Conservation (phyloP, 2,888 invertebrate genomes). For the Ochropleura leucogaster region DNA sequence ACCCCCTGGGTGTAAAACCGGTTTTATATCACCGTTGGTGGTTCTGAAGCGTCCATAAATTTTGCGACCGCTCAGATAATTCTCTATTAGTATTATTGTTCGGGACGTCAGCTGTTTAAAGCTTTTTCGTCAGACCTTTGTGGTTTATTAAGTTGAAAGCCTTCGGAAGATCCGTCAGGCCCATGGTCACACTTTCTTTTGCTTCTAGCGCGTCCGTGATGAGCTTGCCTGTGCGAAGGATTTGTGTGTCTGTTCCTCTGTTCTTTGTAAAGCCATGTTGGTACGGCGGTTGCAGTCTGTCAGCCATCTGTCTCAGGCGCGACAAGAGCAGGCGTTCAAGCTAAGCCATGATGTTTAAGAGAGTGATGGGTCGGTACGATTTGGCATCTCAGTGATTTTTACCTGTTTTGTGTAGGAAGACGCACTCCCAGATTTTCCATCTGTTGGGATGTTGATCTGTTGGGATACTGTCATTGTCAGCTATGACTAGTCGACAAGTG, state of each 20-base stretch:
- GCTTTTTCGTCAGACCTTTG: background rate
- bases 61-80: background rate
- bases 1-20: no score
- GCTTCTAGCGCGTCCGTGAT: background rate
- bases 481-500: no score
- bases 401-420: background rate
- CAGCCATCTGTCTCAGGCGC: background rate
- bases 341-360: background rate
- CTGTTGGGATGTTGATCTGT: background rate
- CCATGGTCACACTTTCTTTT: background rate
- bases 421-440: background rate
- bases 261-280: slow-evolving; percentile 7
- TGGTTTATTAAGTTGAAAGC: slow-evolving; percentile 3
- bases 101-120: no score
- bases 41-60: slow-evolving; percentile 4
- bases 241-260: slow-evolving; percentile 9
- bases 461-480: background rate
- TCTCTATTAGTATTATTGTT: no score
- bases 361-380: background rate
- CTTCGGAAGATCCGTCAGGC: background rate
- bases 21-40: slow-evolving; percentile 10
- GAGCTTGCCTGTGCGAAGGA: slow-evolving; percentile 14
- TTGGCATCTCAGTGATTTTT: background rate
- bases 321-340: no score
- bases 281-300: no score